Evolutionary conservation across 1,140 invertebrate genomes (phyloP).

Genomic region (Penaeus vannamei): DNA sequence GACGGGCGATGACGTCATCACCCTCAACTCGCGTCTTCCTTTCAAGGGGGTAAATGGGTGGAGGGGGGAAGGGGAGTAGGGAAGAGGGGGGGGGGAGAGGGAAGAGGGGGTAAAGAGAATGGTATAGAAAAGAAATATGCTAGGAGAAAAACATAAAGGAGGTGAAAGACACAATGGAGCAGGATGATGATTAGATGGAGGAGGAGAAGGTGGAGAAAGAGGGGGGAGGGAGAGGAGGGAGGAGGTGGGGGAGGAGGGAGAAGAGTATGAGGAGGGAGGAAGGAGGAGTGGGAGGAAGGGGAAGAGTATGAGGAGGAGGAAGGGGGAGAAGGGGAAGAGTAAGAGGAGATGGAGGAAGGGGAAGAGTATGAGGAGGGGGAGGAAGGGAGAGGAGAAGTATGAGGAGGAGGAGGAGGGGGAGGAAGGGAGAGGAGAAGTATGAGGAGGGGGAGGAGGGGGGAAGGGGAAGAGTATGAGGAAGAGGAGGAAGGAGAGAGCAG

Average conservation of each 20-base stretch:
- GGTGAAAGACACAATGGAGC: not conserved
- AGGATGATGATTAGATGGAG: not conserved
- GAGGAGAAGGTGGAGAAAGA: not conserved
- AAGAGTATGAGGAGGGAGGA: not conserved
- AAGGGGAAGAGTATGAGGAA: not conserved
- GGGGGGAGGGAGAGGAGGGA: too few species aligned
- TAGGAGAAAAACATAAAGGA: not conserved
- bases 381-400: too few species aligned
- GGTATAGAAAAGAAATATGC: not conserved
- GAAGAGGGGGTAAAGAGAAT: not conserved
- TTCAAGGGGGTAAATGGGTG: not conserved
- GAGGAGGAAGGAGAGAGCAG: not conserved
- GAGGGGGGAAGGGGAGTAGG: not conserved
- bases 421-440: too few species aligned
- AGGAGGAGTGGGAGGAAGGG: not conserved
- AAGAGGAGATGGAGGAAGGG: not conserved
- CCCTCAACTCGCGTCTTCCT: too few species aligned
- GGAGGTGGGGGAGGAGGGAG: not conserved
- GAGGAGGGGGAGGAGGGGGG: not conserved
- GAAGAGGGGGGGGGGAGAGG: too few species aligned
- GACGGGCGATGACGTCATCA: too few species aligned
- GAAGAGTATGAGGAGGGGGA: not conserved
- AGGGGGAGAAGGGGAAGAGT: not conserved
- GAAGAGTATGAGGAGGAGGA: not conserved
- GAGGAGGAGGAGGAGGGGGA: not conserved